Evolutionary conservation across 2,888 invertebrate species (phyloP).

Genomic region (Parelbella ahira): DNA sequence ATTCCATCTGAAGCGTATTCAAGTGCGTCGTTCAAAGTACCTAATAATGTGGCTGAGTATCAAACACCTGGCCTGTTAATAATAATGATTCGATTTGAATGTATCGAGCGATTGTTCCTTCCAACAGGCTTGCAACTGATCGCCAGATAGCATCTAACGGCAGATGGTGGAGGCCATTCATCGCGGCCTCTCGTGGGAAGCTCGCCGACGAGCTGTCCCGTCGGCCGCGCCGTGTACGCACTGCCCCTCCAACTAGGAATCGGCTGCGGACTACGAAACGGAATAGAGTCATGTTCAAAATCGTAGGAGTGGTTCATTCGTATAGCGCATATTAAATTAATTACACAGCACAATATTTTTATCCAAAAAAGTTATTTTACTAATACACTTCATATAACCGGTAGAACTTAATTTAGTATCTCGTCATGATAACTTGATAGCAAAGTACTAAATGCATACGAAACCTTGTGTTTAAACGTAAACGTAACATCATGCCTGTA

Average conservation of each 20-base stretch:
- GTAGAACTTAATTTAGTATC: too few relatives aligned
- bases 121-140: slow-evolving; percentile 11
- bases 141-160: slow-evolving; percentile 5
- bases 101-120: slow-evolving; percentile 8
- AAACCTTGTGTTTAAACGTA: too few relatives aligned
- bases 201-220: neutral
- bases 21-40: neutral
- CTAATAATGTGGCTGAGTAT: neutral
- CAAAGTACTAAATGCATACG: too few relatives aligned
- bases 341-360: too few relatives aligned
- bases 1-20: neutral
- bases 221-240: neutral
- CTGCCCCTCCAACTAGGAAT: neutral
- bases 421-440: too few relatives aligned
- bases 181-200: slow-evolving; percentile 8
- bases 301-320: too few relatives aligned
- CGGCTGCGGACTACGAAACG: neutral
- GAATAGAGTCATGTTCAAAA: neutral
- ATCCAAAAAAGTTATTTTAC: too few relatives aligned
- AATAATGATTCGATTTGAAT: slow-evolving; percentile 14
- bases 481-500: too few relatives aligned
- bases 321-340: too few relatives aligned
- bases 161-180: slow-evolving; percentile 1
- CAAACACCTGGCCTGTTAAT: slow-evolving; percentile 5
- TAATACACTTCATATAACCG: too few relatives aligned